These are phyloP conservation scores for Ammospiza maritima DNA, from an alignment of 2,797 vertebrate genomes.

Conservation along the genomic window DNA sequence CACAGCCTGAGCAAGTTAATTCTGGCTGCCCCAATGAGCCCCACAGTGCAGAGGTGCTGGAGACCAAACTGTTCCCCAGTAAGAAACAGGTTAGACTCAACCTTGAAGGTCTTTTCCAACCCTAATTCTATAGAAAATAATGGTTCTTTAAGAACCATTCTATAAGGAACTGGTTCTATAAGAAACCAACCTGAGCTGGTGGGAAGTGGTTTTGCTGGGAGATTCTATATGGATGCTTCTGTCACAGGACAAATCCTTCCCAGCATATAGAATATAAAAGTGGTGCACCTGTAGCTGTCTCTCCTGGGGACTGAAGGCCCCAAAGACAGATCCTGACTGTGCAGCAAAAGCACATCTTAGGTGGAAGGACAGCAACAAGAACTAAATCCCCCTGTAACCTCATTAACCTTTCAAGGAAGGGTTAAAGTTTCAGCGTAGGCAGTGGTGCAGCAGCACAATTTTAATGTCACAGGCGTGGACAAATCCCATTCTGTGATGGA, in stretches of 20 bases:
- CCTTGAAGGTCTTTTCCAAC: neutral
- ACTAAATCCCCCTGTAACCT: neutral
- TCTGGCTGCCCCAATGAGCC: neutral
- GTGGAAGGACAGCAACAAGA: neutral
- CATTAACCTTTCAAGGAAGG: neutral
- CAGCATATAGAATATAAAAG: neutral
- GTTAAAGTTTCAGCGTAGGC: neutral
- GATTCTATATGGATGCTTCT: fast-evolving
- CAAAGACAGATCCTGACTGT: neutral
- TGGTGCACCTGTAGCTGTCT: neutral
- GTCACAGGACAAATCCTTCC: neutral
- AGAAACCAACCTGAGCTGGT: neutral
- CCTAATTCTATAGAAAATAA: no score
- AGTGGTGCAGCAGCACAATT: neutral
- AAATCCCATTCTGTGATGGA: neutral
- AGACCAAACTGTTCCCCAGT: neutral
- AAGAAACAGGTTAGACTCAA: neutral
- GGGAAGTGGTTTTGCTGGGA: neutral
- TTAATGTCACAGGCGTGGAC: neutral
- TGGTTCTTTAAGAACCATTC: no score
- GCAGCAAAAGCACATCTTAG: neutral
- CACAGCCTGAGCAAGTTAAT: neutral
- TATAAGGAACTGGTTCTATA: no score
- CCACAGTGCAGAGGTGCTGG: fast-evolving
- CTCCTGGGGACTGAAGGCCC: neutral